Evolutionary conservation across 2,113 vertebrate genomes (phyloP).

Genomic region (Ageneiosus marmoratus): DNA sequence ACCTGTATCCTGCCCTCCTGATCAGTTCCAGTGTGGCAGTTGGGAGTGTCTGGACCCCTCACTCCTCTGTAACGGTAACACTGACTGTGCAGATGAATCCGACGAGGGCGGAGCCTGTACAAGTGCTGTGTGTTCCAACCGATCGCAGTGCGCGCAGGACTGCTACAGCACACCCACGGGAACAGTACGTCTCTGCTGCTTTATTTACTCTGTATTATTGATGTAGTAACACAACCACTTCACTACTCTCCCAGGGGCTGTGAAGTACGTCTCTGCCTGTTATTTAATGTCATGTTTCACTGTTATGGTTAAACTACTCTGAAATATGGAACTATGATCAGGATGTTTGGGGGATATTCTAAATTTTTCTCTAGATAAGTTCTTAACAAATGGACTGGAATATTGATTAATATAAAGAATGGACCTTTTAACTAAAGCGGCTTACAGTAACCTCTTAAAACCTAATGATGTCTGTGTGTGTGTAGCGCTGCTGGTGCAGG

Average conservation of each 20-base stretch:
- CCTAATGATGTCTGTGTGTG: not conserved
- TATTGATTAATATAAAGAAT: too few species aligned
- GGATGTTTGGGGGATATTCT: not conserved
- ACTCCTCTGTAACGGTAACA: conserved; percentile 73
- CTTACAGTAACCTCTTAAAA: too few species aligned
- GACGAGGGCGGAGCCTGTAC: conserved; percentile 82
- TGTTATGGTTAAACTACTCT: not conserved
- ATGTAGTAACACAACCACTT: not conserved
- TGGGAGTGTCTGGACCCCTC: conserved; percentile 72
- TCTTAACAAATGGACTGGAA: too few species aligned
- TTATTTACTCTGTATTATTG: not conserved
- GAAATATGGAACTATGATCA: not conserved
- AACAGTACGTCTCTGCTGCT: conserved; percentile 67
- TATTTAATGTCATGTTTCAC: not conserved
- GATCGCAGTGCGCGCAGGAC: conserved; percentile 66
- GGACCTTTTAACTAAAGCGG: too few species aligned
- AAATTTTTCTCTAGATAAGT: too few species aligned
- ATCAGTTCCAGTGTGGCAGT: conserved; percentile 78
- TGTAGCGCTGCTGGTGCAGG: conserved; percentile 79
- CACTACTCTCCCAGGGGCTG: too few species aligned
- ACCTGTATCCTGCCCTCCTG: conserved; percentile 65
- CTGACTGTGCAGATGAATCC: conserved; percentile 77
- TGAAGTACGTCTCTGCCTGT: too few species aligned
- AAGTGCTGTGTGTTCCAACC: conserved; percentile 43
- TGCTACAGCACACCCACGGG: conserved; percentile 81